These are phyloP conservation scores for Otus scops DNA, from an alignment of 2,797 vertebrate genomes.

Conservation along the genomic window DNA sequence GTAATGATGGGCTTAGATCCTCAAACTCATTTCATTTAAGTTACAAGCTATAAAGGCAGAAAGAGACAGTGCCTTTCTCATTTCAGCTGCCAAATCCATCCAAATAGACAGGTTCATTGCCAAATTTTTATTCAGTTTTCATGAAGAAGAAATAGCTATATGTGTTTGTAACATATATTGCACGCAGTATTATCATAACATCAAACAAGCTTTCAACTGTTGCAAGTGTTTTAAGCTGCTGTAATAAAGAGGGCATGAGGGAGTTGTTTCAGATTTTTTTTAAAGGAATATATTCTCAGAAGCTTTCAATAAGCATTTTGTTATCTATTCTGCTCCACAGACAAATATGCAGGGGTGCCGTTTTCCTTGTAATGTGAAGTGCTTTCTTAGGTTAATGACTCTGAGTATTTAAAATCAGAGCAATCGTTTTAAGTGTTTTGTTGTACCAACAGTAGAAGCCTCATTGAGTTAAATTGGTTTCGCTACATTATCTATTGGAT, in stretches of 20 bases:
- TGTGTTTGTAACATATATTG: background rate
- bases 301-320: background rate
- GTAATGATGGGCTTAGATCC: background rate
- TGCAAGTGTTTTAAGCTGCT: background rate
- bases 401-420: constrained; percentile 37
- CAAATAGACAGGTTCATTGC: background rate
- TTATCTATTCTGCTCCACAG: background rate
- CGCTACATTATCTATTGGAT: constrained; percentile 41
- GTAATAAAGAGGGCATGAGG: background rate
- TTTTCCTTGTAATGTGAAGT: background rate
- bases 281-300: background rate
- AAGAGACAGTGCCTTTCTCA: background rate
- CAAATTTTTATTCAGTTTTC: background rate
- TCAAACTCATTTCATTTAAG: background rate
- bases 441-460: constrained; percentile 17
- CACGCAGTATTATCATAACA: background rate
- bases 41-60: background rate
- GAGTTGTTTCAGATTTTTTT: background rate
- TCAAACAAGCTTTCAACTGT: background rate
- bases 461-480: constrained; percentile 60
- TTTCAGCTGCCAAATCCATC: background rate
- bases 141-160: background rate
- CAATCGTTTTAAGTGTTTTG: constrained; percentile 18
- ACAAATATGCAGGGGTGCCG: background rate
- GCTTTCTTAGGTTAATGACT: constrained; percentile 34